phyloP scores from a whole-genome alignment of 2,888 invertebrate genomes.

The Agrotis segetum region DNA sequence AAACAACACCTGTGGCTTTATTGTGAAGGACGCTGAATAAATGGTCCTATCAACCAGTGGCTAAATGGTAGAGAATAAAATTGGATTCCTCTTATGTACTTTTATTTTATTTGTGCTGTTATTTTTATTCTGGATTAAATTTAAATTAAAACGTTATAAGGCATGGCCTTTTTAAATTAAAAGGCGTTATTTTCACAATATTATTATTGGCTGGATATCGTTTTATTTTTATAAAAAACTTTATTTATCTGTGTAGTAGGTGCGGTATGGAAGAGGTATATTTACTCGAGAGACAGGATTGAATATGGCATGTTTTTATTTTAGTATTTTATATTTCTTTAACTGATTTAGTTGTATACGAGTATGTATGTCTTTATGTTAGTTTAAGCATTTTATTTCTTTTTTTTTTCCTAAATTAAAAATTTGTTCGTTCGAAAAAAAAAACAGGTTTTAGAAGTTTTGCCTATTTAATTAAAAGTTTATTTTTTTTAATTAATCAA shows the following conservation, averaged over 20 bases:
- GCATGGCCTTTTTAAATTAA: not conserved
- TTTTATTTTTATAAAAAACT: not conserved
- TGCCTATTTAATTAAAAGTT: no score
- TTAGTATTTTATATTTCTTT: no score
- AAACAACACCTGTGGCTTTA: slow-evolving; percentile 32
- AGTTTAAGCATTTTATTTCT: no score
- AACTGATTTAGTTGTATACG: no score
- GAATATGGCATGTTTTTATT: no score
- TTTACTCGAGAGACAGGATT: no score
- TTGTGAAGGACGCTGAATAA: slow-evolving; percentile 20
- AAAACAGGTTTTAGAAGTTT: no score
- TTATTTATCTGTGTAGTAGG: no score
- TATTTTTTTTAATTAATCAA: not conserved
- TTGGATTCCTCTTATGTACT: not conserved
- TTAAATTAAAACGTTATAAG: not conserved
- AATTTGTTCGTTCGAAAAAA: no score
- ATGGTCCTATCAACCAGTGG: slow-evolving; percentile 11
- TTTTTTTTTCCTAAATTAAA: no score
- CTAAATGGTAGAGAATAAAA: slow-evolving; percentile 18
- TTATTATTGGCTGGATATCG: not conserved
- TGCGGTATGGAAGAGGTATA: no score
- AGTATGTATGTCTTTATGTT: no score
- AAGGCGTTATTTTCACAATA: not conserved
- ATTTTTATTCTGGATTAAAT: slow-evolving; percentile 5
- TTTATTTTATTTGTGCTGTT: not conserved